Evolutionary conservation across 2,113 vertebrate species (phyloP).

Genomic region (Craseonycteris thonglongyai): DNA sequence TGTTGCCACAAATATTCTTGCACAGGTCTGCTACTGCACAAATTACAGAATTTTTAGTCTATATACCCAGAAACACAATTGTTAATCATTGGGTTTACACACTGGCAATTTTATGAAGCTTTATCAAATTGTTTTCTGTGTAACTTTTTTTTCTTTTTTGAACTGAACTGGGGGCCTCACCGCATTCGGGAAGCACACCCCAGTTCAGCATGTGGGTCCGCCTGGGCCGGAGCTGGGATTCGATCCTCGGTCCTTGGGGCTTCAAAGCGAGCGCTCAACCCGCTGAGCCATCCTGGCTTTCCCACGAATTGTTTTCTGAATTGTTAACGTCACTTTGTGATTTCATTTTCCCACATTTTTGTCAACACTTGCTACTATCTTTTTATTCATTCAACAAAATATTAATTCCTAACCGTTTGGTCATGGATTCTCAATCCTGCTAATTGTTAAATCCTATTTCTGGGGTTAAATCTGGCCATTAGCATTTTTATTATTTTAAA

Average conservation of each 20-base stretch:
- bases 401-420: background rate
- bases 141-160: too few relatives aligned
- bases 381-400: background rate
- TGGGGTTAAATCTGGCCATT: background rate
- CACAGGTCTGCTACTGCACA: background rate
- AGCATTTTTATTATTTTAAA: background rate
- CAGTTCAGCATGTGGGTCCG: too few relatives aligned
- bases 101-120: background rate
- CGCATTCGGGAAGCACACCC: too few relatives aligned
- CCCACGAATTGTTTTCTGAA: too few relatives aligned
- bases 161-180: too few relatives aligned
- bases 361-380: background rate
- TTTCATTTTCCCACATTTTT: background rate
- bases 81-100: background rate
- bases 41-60: background rate
- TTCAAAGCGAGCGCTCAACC: too few relatives aligned
- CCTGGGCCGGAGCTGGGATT: too few relatives aligned
- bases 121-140: too few relatives aligned
- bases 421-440: background rate
- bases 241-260: too few relatives aligned
- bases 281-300: too few relatives aligned
- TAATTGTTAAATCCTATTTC: background rate
- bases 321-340: background rate
- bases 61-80: background rate
- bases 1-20: background rate